Conservation (phyloP, 2,888 invertebrate genomes). For the Acanthosepion esculentum region DNA sequence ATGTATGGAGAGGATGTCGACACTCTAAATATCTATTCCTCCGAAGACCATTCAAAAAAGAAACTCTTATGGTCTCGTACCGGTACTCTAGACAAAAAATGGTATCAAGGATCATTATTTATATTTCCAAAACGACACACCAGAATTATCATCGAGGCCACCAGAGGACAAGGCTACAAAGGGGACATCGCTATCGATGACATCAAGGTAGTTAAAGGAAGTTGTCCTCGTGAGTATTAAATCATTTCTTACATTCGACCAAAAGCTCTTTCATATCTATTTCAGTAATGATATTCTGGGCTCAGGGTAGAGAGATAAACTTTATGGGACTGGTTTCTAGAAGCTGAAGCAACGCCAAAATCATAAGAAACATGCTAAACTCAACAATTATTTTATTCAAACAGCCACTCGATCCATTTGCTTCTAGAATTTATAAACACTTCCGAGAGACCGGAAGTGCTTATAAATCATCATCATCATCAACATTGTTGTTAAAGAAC, state of each 20-base stretch:
- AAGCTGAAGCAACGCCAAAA: too few species aligned
- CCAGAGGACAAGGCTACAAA: conserved; percentile 65
- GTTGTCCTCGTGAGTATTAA: conserved; percentile 56
- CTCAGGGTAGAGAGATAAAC: too few species aligned
- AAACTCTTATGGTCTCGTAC: conserved; percentile 63
- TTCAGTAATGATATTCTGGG: not conserved
- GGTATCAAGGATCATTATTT: conserved; percentile 59
- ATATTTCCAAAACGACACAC: conserved; percentile 53
- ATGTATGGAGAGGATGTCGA: conserved; percentile 70
- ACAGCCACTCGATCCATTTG: too few species aligned
- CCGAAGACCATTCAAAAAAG: conserved; percentile 55
- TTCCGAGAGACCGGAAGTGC: too few species aligned
- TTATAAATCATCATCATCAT: too few species aligned
- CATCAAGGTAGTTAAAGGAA: conserved; percentile 58
- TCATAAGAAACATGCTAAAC: too few species aligned
- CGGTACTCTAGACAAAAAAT: conserved; percentile 65
- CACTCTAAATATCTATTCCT: conserved; percentile 64
- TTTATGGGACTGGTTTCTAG: too few species aligned
- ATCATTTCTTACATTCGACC: not conserved
- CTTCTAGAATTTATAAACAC: too few species aligned
- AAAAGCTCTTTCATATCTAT: not conserved
- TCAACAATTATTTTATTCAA: too few species aligned
- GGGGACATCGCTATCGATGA: conserved; percentile 72
- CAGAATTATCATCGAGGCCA: conserved; percentile 69
- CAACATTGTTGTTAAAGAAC: too few species aligned